Conservation (phyloP, 1,140 invertebrate species). For the Euura lappo region DNA sequence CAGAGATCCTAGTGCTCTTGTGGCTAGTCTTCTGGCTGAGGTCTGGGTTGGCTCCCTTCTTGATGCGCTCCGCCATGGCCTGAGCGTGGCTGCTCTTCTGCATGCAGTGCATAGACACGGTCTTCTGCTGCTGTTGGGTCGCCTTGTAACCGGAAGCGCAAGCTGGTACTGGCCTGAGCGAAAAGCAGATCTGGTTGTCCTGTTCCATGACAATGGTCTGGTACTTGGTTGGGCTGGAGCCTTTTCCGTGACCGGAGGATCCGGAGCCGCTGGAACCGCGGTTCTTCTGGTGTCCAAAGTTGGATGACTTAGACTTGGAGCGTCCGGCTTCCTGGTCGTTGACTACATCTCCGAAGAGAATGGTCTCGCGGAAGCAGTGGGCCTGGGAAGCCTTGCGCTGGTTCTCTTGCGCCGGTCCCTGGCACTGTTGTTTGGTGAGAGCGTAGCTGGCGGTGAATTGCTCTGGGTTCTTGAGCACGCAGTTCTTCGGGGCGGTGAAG, state of each 20-base stretch:
- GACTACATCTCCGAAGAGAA: slow-evolving; percentile 58
- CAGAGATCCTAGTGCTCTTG: slow-evolving; percentile 22
- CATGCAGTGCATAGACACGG: slow-evolving; percentile 61
- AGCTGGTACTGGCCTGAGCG: slow-evolving; percentile 53
- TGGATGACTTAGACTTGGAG: background rate
- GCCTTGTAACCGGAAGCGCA: slow-evolving; percentile 57
- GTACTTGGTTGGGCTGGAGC: slow-evolving; percentile 35
- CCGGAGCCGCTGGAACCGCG: background rate
- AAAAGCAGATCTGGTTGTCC: slow-evolving; percentile 64
- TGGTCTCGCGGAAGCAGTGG: slow-evolving; percentile 49
- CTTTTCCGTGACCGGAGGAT: background rate
- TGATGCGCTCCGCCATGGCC: slow-evolving; percentile 19
- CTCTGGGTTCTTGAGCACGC: slow-evolving; percentile 57
- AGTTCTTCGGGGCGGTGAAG: slow-evolving; percentile 65
- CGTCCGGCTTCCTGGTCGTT: slow-evolving; percentile 45
- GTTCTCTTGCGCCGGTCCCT: slow-evolving; percentile 49
- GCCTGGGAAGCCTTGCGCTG: slow-evolving; percentile 46
- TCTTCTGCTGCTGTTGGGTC: slow-evolving; percentile 40
- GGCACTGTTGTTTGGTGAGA: slow-evolving; percentile 51
- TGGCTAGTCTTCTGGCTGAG: slow-evolving; percentile 49
- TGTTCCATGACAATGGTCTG: slow-evolving; percentile 60
- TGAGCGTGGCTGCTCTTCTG: slow-evolving; percentile 52
- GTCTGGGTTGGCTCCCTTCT: slow-evolving; percentile 65
- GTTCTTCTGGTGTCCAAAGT: background rate
- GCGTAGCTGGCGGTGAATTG: slow-evolving; percentile 65